Evolutionary conservation across 2,797 vertebrate species (phyloP), one percentile per base, ranked within the genome.

Genomic region (Pelochelys cantorii): DNA sequence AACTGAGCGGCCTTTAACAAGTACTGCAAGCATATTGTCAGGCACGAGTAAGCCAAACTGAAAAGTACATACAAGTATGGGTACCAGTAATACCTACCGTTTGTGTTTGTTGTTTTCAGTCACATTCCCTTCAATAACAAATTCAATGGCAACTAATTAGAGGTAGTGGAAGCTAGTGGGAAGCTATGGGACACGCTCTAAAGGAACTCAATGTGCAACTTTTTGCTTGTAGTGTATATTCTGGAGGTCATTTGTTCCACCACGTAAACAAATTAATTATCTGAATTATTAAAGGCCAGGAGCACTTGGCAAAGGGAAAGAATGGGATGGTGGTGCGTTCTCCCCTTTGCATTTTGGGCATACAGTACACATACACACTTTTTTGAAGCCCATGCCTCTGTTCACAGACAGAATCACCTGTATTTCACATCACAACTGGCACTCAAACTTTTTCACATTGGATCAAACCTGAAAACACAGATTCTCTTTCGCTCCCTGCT

Each of bases 121-220:
- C 74, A 53, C 42, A 90, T 29, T 91, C 29, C 59, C 42, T 68
- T 25, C 29, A 92, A 91, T 93, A 95, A 95, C 94, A 95, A 90
- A 96, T 87, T 90, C 55, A 94, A 65, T 68, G 59, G 95, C 83
- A 53, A 82, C 86, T 96, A 96, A 96, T 95, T 86, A 86, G 91
- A 95, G 57, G 60, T 74, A 60, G 81, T 0, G 56, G 77, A 91
- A 59, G 56, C 34, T 86, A 31, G 55, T 31, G 20, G 56, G 81
- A 86, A 93, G 80, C 48, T 86, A 25, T 80, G 60, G 5, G 5
- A 83, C 29, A 57, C 53, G 74, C 8, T 68, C 56, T 79, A 93
- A 92, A 81, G 52, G 65, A 87, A 91, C 54, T 90, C 87, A 85
- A 91, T 59, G n/a, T 17, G 15, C 80, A 83, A 77, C 94, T 78